Base-by-base conservation (phyloP, 2,888 invertebrate genomes). In the Limnephilus lunatus region DNA sequence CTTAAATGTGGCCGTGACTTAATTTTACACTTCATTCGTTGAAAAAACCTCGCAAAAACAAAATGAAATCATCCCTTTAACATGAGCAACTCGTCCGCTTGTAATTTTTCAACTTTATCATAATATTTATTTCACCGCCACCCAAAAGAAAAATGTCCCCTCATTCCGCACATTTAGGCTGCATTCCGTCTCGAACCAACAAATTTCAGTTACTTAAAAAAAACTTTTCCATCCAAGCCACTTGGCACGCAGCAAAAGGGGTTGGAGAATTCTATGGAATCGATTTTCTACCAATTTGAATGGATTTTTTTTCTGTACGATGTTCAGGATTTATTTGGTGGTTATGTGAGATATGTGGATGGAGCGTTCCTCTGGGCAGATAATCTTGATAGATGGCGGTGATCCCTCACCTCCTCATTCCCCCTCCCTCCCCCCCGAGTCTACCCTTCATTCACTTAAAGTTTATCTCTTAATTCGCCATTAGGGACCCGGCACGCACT, bases 311-410 rank as follows among this genome's bases (percentile, higher is more conserved):
- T 80, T 89, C 32, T 35, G 9, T 30, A 30, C 39, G 88, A 81
- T 81, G 25, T 31, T 25, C 19, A 31, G 39, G 32, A 89, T 80
- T 89, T 80, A 39, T 31, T 19, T 19, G 80, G 80, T 32, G 44
- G 88, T 35, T 32, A 39, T 80, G 81, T 44, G 81, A 89, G 25
- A 80, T 87, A 31, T 81, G 88, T 81, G 80, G 88, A 89, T 89
- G 32, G 25, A 80, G 81, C 81, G 19, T 89, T 89, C 32, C 88
- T 92, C 86, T 90, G 83, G 53, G 91, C 89, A 87, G 92, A 91
- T 92, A 92, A 92, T 92, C 92, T 89, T 92, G 92, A 92, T 91
- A 89, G 91, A 92, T 92, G 91, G 25, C 30, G 39, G 80, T 91
- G 86, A 92, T 92, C 88, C 82, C 89, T 91, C 92, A 91, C 31